Evolutionary conservation across 2,888 invertebrate species (phyloP).

Genomic region (Limenitis camilla): DNA sequence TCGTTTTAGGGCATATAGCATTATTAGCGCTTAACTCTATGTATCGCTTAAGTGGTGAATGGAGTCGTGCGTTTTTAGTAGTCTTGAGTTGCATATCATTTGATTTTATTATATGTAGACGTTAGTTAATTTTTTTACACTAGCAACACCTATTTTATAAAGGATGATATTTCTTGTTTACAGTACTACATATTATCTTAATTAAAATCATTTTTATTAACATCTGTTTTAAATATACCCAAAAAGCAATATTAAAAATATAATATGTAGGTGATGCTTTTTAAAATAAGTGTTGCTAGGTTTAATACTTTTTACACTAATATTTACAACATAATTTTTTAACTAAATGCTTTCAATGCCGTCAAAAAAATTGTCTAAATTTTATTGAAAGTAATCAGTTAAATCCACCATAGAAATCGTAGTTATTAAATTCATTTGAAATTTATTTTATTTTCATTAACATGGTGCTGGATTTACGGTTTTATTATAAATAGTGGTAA

Average conservation of each 20-base stretch:
- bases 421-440: too few species aligned
- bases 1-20: background rate
- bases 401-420: too few species aligned
- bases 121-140: slow-evolving; percentile 14
- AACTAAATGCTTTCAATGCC: slow-evolving; percentile 3
- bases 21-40: slow-evolving; percentile 33
- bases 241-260: too few species aligned
- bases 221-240: too few species aligned
- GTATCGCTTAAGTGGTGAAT: slow-evolving; percentile 56
- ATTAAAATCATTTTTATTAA: too few species aligned
- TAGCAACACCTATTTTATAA: slow-evolving; percentile 5
- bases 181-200: too few species aligned
- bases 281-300: background rate
- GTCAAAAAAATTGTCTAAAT: background rate
- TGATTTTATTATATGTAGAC: slow-evolving; percentile 27
- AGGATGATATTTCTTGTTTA: background rate
- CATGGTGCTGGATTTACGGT: slow-evolving; percentile 15
- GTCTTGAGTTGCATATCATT: slow-evolving; percentile 42
- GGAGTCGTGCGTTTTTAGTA: slow-evolving; percentile 39
- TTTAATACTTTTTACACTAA: background rate
- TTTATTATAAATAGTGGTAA: slow-evolving; percentile 2
- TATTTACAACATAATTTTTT: background rate
- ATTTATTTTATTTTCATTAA: slow-evolving; percentile 16
- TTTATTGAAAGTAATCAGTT: background rate
- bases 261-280: too few species aligned